Percentiles rank a stretch among this genome's conserved stretches.
phyloP scores from a whole-genome alignment of 2,113 vertebrate species.

The Cyphomyrus discorhynchus region DNA sequence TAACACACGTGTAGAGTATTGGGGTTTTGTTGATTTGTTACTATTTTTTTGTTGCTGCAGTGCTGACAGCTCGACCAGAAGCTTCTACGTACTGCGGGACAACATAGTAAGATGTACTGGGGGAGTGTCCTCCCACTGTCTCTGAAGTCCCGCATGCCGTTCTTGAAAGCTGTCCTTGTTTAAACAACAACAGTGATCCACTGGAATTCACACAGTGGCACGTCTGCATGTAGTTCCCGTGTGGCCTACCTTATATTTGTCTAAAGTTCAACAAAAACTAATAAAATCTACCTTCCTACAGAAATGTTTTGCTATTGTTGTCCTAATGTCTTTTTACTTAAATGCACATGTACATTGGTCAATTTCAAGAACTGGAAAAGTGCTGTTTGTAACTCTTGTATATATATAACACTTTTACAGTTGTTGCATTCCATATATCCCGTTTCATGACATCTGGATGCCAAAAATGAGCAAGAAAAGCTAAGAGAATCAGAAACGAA shows the following conservation, averaged over 20 bases:
- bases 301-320: neutral
- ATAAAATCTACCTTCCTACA: neutral
- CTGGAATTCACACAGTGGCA: neutral
- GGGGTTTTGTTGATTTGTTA: neutral
- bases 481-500: neutral
- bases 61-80: neutral
- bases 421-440: slow-evolving; percentile 37
- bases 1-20: neutral
- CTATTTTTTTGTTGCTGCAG: neutral
- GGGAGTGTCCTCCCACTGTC: neutral
- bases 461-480: slow-evolving; percentile 60
- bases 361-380: neutral
- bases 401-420: neutral
- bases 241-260: neutral
- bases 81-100: neutral
- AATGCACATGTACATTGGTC: neutral
- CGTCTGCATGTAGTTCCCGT: neutral
- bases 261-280: neutral
- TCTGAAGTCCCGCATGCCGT: neutral
- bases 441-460: slow-evolving; percentile 49
- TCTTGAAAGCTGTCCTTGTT: neutral
- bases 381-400: neutral
- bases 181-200: neutral
- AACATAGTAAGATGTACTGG: neutral
- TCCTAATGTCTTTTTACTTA: neutral